A percentile compares a stretch with the other conserved stretches of the same genome.
Evolutionary conservation across 2,888 invertebrate genomes (phyloP).

Genomic region (Neuroscelio doddi): DNA sequence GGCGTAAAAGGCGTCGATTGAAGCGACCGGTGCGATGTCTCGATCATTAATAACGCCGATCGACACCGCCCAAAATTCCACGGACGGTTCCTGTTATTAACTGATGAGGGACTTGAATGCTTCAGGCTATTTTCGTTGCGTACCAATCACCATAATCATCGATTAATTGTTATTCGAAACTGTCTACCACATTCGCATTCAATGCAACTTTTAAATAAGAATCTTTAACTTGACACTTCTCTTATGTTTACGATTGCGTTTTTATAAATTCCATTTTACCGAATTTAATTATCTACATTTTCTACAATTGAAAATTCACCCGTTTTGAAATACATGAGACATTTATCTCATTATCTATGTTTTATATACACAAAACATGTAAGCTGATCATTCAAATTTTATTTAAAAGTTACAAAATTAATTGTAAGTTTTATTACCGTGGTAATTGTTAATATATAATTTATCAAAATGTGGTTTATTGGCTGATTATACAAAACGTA

Average conservation of each 20-base stretch:
- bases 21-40: slow-evolving; percentile 33
- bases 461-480: too few species aligned
- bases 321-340: too few species aligned
- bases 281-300: too few species aligned
- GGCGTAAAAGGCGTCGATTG: slow-evolving; percentile 4
- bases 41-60: slow-evolving; percentile 62
- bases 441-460: too few species aligned
- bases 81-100: slow-evolving; percentile 60
- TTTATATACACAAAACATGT: too few species aligned
- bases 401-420: too few species aligned
- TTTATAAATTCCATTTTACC: too few species aligned
- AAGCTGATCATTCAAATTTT: too few species aligned
- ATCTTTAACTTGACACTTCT: slow-evolving; percentile 37
- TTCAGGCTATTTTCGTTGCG: slow-evolving; percentile 59
- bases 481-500: too few species aligned
- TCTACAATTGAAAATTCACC: too few species aligned
- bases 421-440: too few species aligned
- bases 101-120: slow-evolving; percentile 48
- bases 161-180: slow-evolving; percentile 59
- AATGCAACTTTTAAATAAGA: slow-evolving; percentile 31
- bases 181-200: slow-evolving; percentile 13
- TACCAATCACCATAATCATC: slow-evolving; percentile 63
- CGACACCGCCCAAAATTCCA: slow-evolving; percentile 61
- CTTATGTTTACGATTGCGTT: slow-evolving; percentile 32
- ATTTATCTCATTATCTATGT: too few species aligned